Conservation (phyloP, 2,797 vertebrate genomes). For the Periparus ater region DNA sequence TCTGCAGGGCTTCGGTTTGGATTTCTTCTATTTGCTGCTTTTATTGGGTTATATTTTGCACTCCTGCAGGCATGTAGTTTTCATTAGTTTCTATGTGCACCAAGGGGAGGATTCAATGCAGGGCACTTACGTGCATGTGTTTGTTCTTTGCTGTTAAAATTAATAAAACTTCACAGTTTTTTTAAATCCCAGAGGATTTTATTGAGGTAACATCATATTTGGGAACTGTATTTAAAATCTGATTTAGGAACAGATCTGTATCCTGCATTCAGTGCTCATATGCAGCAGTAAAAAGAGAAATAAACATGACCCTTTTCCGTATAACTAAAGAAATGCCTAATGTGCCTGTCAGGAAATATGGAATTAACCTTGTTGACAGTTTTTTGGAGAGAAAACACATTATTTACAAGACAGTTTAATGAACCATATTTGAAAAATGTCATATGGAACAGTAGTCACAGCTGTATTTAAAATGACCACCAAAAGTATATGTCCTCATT, state of each 20-base stretch:
- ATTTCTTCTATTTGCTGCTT: slow-evolving; percentile 2
- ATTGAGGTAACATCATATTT: not conserved
- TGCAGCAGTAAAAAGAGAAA: not conserved
- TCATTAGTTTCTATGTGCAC: not conserved
- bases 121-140: accelerated
- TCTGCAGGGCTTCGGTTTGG: not conserved
- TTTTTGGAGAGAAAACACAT: not conserved
- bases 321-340: not conserved
- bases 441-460: not conserved
- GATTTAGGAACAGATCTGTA: not conserved
- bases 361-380: not conserved
- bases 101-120: not conserved
- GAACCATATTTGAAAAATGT: not conserved
- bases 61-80: not conserved
- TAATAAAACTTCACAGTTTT: not conserved
- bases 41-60: slow-evolving; percentile 28
- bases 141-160: slow-evolving; percentile 5
- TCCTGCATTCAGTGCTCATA: not conserved
- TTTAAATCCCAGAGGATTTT: not conserved
- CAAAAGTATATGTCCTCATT: not conserved
- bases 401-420: not conserved
- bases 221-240: not conserved
- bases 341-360: not conserved
- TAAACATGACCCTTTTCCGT: not conserved
- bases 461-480: not conserved